Evolutionary conservation across 1,140 invertebrate genomes (phyloP).

Genomic region (Aradophagus sp.): DNA sequence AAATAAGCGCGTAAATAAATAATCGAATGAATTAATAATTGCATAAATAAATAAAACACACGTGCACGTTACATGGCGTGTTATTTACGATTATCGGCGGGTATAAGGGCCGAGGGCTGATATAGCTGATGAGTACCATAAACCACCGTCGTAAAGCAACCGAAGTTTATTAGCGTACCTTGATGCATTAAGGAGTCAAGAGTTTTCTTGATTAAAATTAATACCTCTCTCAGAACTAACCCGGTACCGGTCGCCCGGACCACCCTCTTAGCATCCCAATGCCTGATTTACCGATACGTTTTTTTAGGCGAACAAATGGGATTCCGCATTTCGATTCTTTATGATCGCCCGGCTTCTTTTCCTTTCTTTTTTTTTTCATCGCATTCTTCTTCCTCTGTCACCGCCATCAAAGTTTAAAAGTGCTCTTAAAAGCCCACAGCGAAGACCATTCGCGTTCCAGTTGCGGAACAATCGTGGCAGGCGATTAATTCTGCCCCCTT

Average conservation of each 20-base stretch:
- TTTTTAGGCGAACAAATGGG: slow-evolving; percentile 18
- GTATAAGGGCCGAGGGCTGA: slow-evolving; percentile 9
- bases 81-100: slow-evolving; percentile 24
- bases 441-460: slow-evolving; percentile 42
- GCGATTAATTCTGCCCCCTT: slow-evolving; percentile 37
- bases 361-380: too few species aligned
- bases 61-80: background rate
- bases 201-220: slow-evolving; percentile 44
- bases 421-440: slow-evolving; percentile 48
- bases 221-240: background rate
- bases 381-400: slow-evolving; percentile 44
- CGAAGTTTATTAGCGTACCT: slow-evolving; percentile 31
- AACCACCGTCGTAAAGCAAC: slow-evolving; percentile 30
- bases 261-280: background rate
- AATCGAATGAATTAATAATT: slow-evolving; percentile 3
- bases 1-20: slow-evolving; percentile 1
- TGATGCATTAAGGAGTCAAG: slow-evolving; percentile 24
- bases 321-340: slow-evolving; percentile 29
- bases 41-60: too few species aligned
- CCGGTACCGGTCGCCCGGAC: background rate
- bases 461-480: slow-evolving; percentile 24
- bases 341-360: slow-evolving; percentile 40
- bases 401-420: slow-evolving; percentile 54
- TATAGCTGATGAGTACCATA: slow-evolving; percentile 28
- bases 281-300: slow-evolving; percentile 16